Evolutionary conservation across 1,140 invertebrate genomes (phyloP), one percentile per base, ranked within the genome.

Genomic region (Zaprionus camerounensis): DNA sequence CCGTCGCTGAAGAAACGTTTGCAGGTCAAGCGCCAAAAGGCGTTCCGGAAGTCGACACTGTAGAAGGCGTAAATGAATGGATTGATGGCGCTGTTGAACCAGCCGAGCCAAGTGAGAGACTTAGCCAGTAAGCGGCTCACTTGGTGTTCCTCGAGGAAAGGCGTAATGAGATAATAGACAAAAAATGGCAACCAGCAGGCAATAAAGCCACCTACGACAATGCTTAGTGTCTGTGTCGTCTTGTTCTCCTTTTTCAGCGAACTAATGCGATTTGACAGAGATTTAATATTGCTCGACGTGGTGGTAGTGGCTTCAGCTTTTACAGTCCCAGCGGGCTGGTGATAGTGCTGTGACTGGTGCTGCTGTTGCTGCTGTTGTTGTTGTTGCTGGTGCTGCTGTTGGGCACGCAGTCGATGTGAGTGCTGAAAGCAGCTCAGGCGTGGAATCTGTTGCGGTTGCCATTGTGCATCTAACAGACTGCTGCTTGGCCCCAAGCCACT

Each of bases 121-220:
- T 95, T 95, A 95, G 97, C 97, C 15, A 97, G 93, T 20, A 95
- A 94, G 1, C 93, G 92, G 74, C 94, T 95, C 3, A 94, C 94
- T 61, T 94, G 94, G 49, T 93, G 92, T 17, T 84, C 93, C 0
- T 94, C 93, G 20, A 95, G 85, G 80, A 97, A 97, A 0, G 97
- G 96, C 0, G 96, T 97, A 7, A 97, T 94, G 12, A 98, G 93
- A 91, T 98, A 98, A 53, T 97, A 95, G 2, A 97, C 94, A 93
- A 99, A 99, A 92, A 98, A 98, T 5, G 97, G 97, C 41, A 97
- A 91, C 97, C 97, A 98, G 76, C 97, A 99, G 4, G 97, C 95
- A 1, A 99, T 95, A 88, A 99, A 99, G 5, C 97, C 97, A 3
- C 98, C 97, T 3, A 99, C 97, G 3, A 99, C 98, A 15, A 98